Percentiles rank a stretch among this genome's conserved stretches.
These are phyloP conservation scores for Glossophaga mutica DNA, from an alignment of 2,797 vertebrate genomes.

Conservation along the genomic window DNA sequence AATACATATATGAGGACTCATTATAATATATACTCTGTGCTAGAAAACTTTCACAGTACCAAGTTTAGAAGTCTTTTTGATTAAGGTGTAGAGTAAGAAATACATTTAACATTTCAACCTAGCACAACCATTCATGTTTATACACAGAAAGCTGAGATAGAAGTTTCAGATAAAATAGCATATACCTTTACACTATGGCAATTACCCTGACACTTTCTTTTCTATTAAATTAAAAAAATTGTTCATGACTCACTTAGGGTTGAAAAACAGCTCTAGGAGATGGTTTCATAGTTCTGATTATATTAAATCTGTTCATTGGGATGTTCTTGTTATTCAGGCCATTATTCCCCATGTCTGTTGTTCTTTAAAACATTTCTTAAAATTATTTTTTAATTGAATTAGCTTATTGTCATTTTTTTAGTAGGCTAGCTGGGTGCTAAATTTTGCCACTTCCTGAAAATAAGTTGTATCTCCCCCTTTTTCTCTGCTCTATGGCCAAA, in stretches of 20 bases:
- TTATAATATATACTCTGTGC: neutral
- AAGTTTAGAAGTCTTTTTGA: neutral
- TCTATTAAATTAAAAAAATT: constrained; percentile 27
- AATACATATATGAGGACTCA: neutral
- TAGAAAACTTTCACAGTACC: neutral
- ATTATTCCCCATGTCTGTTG: neutral
- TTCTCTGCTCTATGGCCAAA: neutral
- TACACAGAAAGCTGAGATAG: constrained; percentile 11
- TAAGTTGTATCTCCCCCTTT: neutral
- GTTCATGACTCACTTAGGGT: neutral
- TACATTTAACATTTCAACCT: neutral
- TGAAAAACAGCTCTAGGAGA: constrained; percentile 16
- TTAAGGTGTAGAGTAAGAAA: neutral
- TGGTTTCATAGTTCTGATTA: constrained; percentile 16
- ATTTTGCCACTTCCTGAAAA: constrained; percentile 22
- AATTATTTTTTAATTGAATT: neutral
- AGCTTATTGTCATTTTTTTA: neutral
- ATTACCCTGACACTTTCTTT: constrained; percentile 22
- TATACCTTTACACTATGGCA: neutral
- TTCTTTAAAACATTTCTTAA: neutral
- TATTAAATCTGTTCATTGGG: neutral
- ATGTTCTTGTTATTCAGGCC: neutral
- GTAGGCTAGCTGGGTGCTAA: neutral
- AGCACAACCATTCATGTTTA: neutral
- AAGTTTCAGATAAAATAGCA: neutral